phyloP scores from a whole-genome alignment of 2,113 vertebrate genomes.

The Caranx melampygus region DNA sequence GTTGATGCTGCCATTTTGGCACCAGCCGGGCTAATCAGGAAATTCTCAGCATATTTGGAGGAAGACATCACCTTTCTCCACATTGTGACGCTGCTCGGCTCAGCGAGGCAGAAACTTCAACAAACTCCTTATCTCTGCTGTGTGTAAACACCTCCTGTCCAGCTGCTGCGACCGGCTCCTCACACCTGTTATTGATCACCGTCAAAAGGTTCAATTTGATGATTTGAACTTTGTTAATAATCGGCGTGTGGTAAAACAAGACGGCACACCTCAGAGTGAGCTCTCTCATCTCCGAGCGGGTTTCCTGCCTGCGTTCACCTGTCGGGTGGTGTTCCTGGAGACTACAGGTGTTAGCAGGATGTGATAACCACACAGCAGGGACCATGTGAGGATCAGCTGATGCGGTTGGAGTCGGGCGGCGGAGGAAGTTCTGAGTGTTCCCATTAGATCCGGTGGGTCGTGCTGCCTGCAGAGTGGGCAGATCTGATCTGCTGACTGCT shows the following conservation, averaged over 20 bases:
- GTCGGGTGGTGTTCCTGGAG: background rate
- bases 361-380: background rate
- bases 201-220: background rate
- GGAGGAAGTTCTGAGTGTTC: slow-evolving; percentile 2
- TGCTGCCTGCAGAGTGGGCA: slow-evolving; percentile 11
- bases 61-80: slow-evolving; percentile 11
- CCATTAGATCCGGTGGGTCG: background rate
- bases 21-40: slow-evolving; percentile 23
- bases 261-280: too few relatives aligned
- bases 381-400: slow-evolving; percentile 52
- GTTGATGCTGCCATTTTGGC: slow-evolving; percentile 25
- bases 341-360: background rate
- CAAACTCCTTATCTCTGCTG: background rate
- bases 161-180: background rate
- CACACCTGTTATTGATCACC: background rate
- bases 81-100: slow-evolving; percentile 2
- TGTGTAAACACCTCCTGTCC: background rate
- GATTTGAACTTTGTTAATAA: background rate
- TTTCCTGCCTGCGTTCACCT: background rate
- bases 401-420: background rate
- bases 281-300: too few relatives aligned
- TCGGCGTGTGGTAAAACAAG: too few relatives aligned
- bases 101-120: background rate
- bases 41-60: slow-evolving; percentile 45
- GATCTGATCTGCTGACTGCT: slow-evolving; percentile 50